These are phyloP conservation scores for Agrypnia vestita DNA, from an alignment of 1,140 invertebrate genomes.

Conservation along the genomic window DNA sequence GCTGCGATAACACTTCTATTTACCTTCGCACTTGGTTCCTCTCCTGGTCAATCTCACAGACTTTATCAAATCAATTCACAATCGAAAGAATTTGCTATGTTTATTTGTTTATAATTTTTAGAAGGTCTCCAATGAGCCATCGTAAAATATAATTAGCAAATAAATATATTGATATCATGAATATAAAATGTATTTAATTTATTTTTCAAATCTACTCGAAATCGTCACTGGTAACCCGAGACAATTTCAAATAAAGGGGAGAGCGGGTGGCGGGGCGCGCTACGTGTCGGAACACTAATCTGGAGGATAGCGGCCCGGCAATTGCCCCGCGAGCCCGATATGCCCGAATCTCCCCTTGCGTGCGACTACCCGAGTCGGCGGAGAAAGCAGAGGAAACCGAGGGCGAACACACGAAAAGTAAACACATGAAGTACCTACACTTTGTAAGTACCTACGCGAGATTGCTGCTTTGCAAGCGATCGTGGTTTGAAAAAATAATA, in stretches of 20 bases:
- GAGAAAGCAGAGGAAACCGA: constrained; percentile 13
- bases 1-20: no score
- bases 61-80: no score
- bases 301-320: constrained; percentile 50
- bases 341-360: not conserved
- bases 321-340: constrained; percentile 35
- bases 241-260: constrained; percentile 16
- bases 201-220: constrained; percentile 6
- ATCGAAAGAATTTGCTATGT: no score
- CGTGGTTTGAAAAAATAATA: no score
- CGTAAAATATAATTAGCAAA: no score
- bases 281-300: constrained; percentile 60
- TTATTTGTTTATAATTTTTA: no score
- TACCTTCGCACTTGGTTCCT: no score
- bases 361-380: not conserved
- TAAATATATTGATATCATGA: no score
- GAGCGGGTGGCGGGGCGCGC: not conserved
- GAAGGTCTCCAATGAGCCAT: no score
- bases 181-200: no score
- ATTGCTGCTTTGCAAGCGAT: constrained; percentile 3
- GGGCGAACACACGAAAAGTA: constrained; percentile 11
- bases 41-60: no score
- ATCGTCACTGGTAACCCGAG: constrained; percentile 15
- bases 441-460: constrained; percentile 9
- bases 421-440: constrained; percentile 14